Percentiles rank a stretch among this genome's conserved stretches.
These are phyloP conservation scores for Aethes cnicana DNA, from an alignment of 2,888 invertebrate genomes.

Conservation along the genomic window DNA sequence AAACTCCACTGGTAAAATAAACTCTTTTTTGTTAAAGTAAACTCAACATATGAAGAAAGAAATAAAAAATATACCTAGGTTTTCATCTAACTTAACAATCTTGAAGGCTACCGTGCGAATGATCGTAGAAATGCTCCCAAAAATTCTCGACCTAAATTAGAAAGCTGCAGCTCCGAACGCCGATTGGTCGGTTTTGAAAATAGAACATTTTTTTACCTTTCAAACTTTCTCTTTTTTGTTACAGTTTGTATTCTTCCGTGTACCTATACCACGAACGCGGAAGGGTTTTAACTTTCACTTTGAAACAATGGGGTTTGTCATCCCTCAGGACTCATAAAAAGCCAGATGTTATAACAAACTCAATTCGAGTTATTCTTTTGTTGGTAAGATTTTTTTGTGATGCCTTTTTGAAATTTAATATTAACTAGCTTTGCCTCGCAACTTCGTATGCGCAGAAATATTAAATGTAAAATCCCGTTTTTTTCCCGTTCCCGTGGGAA, in stretches of 20 bases:
- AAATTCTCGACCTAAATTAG: slow-evolving; percentile 69
- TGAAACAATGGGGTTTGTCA: slow-evolving; percentile 58
- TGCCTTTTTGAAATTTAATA: no score
- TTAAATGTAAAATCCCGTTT: no score
- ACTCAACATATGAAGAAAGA: no score
- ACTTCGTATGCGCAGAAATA: no score
- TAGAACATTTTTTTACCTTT: slow-evolving; percentile 58
- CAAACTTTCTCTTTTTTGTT: slow-evolving; percentile 80
- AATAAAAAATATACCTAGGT: not conserved
- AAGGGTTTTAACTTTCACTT: slow-evolving; percentile 74
- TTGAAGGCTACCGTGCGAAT: slow-evolving; percentile 66
- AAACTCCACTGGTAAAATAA: no score
- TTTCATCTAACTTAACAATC: slow-evolving; percentile 34
- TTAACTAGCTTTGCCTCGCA: no score
- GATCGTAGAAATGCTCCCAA: slow-evolving; percentile 48
- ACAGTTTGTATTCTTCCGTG: slow-evolving; percentile 70
- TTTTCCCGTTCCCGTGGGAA: no score
- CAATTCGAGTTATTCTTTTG: not conserved
- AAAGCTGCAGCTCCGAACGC: slow-evolving; percentile 59
- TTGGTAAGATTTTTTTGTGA: no score
- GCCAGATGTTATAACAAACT: slow-evolving; percentile 21
- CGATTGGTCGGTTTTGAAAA: slow-evolving; percentile 65
- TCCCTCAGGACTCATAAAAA: not conserved
- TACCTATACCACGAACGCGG: slow-evolving; percentile 61
- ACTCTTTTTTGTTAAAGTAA: no score